Evolutionary conservation across 2,888 invertebrate species (phyloP).

Genomic region (Mayetiola destructor): DNA sequence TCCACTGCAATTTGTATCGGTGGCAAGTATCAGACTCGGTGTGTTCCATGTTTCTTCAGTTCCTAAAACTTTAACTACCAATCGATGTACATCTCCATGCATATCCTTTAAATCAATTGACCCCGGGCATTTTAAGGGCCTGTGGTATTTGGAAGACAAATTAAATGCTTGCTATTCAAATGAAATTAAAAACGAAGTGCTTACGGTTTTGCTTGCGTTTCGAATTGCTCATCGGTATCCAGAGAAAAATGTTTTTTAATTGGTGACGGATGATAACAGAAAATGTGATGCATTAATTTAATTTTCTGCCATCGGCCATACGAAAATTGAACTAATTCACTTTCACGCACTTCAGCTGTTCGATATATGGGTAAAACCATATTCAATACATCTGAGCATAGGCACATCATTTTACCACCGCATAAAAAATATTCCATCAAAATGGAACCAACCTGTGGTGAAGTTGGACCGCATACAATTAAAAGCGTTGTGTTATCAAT

Average conservation of each 20-base stretch:
- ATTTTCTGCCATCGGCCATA: constrained; percentile 73
- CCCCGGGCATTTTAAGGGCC: constrained; percentile 21
- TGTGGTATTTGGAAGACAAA: not conserved
- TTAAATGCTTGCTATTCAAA: not conserved
- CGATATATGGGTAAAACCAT: constrained; percentile 65
- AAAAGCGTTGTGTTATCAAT: constrained; percentile 51
- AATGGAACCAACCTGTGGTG: constrained; percentile 47
- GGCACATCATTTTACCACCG: constrained; percentile 60
- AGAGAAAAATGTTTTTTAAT: constrained; percentile 68
- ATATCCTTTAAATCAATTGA: constrained; percentile 37
- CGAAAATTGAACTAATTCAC: constrained; percentile 68
- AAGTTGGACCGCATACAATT: constrained; percentile 63
- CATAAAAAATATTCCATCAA: constrained; percentile 56
- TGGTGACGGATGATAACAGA: constrained; percentile 76
- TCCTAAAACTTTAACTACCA: constrained; percentile 63
- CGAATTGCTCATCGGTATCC: constrained; percentile 47
- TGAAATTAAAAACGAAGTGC: constrained; percentile 17
- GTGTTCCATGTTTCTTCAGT: constrained; percentile 81
- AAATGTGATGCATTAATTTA: constrained; percentile 75
- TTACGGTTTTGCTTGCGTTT: constrained; percentile 38
- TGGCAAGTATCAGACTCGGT: constrained; percentile 61
- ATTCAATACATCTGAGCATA: constrained; percentile 68
- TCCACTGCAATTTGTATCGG: constrained; percentile 48
- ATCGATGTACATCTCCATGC: constrained; percentile 44
- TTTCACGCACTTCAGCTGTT: constrained; percentile 73